Evolutionary conservation across 2,888 invertebrate genomes (phyloP).

Genomic region (Cybosia mesomella): DNA sequence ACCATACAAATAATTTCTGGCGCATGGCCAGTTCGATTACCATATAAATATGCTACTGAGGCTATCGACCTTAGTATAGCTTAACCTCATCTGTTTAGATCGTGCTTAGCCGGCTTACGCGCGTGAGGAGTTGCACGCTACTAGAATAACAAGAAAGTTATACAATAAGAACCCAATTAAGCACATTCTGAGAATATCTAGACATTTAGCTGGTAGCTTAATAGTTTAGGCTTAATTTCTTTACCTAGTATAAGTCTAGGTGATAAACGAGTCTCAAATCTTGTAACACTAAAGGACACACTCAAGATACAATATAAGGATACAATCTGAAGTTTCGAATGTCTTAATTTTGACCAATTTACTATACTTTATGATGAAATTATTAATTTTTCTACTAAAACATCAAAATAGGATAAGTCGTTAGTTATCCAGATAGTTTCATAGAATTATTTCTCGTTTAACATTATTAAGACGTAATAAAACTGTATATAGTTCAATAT

Average conservation of each 20-base stretch:
- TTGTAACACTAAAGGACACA: too few relatives aligned
- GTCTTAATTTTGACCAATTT: too few relatives aligned
- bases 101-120: neutral
- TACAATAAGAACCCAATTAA: neutral
- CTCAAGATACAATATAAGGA: too few relatives aligned
- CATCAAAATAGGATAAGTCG: neutral
- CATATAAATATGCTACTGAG: slow-evolving; percentile 5
- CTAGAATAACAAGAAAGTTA: slow-evolving; percentile 11
- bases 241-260: too few relatives aligned
- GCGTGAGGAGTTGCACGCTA: slow-evolving; percentile 3
- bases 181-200: neutral
- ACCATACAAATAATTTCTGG: neutral
- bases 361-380: too few relatives aligned
- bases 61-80: slow-evolving; percentile 7
- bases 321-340: too few relatives aligned
- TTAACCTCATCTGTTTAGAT: slow-evolving; percentile 6
- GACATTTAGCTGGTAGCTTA: neutral
- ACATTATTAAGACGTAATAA: too few relatives aligned
- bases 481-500: too few relatives aligned
- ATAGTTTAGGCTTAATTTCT: neutral
- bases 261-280: too few relatives aligned
- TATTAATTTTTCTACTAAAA: neutral
- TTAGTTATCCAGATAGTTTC: neutral
- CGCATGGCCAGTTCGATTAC: slow-evolving; percentile 6
- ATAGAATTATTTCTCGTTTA: too few relatives aligned